Base-by-base conservation (phyloP, 1,140 invertebrate genomes). In the Danaus plexippus region DNA sequence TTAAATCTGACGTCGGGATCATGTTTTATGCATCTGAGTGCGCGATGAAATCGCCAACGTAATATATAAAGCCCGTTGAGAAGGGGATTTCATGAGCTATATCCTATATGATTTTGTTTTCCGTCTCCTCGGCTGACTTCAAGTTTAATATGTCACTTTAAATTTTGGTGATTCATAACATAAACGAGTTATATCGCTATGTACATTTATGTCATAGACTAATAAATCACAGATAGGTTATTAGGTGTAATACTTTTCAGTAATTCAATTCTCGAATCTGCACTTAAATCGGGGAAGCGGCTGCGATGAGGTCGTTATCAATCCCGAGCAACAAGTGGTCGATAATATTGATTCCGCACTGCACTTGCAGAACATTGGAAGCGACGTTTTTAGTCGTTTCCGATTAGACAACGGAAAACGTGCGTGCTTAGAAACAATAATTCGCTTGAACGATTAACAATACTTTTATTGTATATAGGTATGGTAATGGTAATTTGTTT, bases 21-120 rank as follows among this genome's bases (percentile, higher is more conserved):
- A 83, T 84, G 80, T 84, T 82, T 86, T 83, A 86, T 86, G 80
- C 83, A 86, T 86, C 75, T 71, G 66, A 74, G 75, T 75, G 75
- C 72, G 74, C 80, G 79, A 77, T 77, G 79, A 80, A 77, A 83
- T 79, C 76, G 77, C 82, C 68, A 71, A 67, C 76, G 73, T 77
- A 79, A 79, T 77, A 79, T 75, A 80, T 79, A 80, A 80, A 77
- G 71, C 69, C 69, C 69, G 59, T 64, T 75, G 60, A 63, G 71
- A 75, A 69, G 72, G 73, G 76, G 69, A 82, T 82, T 81, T 76
- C 70, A 73, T 77, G 71, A 79, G 73, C 70, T 80, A 69, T 67
- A 75, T 73, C 63, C 69, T 70, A 66, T 72, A 71, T 66, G 71
- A 74, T 73, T 73, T 77, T 74, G 69, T 74, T 76, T 77, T 59